A percentile compares a stretch with the other conserved stretches of the same genome.
Conservation (phyloP, 2,888 invertebrate genomes). For the Lepidonotus clava region DNA sequence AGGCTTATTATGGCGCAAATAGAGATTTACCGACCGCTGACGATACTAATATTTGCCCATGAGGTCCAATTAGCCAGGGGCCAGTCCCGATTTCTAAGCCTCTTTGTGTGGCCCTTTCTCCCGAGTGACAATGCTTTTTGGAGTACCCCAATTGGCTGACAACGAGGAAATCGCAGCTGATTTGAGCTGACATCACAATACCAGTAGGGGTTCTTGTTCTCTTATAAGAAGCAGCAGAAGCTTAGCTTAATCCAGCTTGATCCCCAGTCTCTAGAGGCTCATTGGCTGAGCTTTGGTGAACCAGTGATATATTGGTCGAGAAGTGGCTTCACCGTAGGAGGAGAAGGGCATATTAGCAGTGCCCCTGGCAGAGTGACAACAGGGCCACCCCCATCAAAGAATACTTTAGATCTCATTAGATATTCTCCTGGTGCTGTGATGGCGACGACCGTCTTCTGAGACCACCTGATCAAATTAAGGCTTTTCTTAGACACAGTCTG, state of each 20-base stretch:
- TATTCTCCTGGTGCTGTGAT: background rate
- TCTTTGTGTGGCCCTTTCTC: background rate
- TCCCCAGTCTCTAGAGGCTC: background rate
- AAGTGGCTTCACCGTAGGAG: background rate
- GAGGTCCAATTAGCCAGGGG: background rate
- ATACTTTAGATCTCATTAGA: background rate
- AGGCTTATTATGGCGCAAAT: background rate
- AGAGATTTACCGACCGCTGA: background rate
- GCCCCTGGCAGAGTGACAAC: background rate
- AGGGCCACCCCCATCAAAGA: background rate
- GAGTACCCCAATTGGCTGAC: no score
- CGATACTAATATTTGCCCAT: background rate
- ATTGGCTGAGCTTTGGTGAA: background rate
- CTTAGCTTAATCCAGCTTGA: background rate
- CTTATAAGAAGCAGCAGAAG: background rate
- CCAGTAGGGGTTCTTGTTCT: background rate
- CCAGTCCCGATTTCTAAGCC: background rate
- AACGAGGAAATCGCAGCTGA: background rate
- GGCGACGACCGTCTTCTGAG: no score
- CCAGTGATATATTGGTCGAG: background rate
- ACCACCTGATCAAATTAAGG: no score
- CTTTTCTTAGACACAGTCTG: no score
- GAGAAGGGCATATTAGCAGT: background rate
- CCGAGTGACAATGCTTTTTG: no score
- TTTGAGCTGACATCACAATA: background rate